Evolutionary conservation across 2,888 invertebrate species (phyloP).

Genomic region (Xiphydria camelus): DNA sequence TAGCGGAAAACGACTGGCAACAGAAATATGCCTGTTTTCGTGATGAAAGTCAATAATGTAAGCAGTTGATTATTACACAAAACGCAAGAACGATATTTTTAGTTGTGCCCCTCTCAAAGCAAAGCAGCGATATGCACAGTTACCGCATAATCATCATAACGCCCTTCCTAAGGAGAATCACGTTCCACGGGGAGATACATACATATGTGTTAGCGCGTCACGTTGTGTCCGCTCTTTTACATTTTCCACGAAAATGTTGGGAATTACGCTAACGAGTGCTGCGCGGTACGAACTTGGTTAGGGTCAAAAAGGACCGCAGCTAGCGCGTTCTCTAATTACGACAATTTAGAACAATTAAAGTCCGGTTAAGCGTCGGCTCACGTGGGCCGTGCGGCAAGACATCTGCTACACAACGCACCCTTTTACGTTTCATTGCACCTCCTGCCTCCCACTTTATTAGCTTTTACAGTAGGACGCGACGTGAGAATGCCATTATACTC

Average conservation of each 20-base stretch:
- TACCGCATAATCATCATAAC: no score
- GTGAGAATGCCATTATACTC: conserved; percentile 5
- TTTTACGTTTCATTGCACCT: conserved; percentile 17
- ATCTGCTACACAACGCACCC: conserved; percentile 24
- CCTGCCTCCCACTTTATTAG: conserved; percentile 29
- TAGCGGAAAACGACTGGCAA: no score
- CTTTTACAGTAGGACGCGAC: conserved; percentile 35
- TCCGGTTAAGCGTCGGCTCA: conserved; percentile 31
- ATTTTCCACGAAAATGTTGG: conserved; percentile 5
- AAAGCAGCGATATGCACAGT: no score
- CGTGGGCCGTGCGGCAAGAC: conserved; percentile 26
- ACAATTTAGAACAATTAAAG: conserved; percentile 42
- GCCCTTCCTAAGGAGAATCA: no score
- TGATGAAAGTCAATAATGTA: no score
- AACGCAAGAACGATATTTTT: no score
- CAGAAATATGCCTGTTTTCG: no score
- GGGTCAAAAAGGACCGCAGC: conserved; percentile 2
- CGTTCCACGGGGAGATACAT: no score
- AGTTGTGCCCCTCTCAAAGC: no score
- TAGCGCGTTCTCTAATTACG: conserved; percentile 31
- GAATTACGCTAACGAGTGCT: background rate
- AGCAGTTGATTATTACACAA: no score
- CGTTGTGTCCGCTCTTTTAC: no score
- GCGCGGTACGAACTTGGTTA: background rate
- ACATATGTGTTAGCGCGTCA: no score